Evolutionary conservation across 2,113 vertebrate genomes (phyloP), one percentile per base, ranked within the genome.

Genomic region (Pelvicachromis taeniatus): DNA sequence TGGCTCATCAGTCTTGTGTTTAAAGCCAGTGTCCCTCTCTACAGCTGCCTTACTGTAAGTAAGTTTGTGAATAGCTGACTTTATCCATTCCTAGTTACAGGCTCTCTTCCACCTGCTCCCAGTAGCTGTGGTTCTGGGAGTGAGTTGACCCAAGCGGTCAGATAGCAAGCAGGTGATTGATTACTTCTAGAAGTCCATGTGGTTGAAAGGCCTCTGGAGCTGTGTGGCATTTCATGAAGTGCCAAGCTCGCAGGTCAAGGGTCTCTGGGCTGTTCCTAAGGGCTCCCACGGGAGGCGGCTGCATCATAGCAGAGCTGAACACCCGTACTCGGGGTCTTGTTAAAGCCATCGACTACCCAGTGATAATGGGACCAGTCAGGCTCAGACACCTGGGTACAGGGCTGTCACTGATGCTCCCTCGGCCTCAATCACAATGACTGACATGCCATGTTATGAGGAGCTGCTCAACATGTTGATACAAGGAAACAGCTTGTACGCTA

Each of bases 351-450:
- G 48, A 65, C 53, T 75, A 73, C 56, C 83, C 83, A 91, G 90
- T 83, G 78, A 84, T 92, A 81, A 92, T 89, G 84, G 65, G 75
- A 89, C 21, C 19, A 83, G 84, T 82, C 80, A 87, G 63, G 73
- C 85, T 84, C 42, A 77, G 86, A 87, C 92, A 93, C 92, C 91
- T 94, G 94, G 87, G 88, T 92, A 87, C 83, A 83, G 26, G 50
- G 29, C 81, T 88, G 87, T 91, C 85, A 88, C 77, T 17, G 82
- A 70, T 14, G 6, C 65, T 85, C 31, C 16, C 80, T 56, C 81
- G 33, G 82, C 80, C 79, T 90, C 87, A 70, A 29, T 65, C 53
- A 26, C 19, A 80, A 23, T 89, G 85, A 88, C 84, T 91, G 90
- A 90, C 85, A 59, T 54, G 55, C 73, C 80, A 83, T 68, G 54